Evolutionary conservation across 1,140 invertebrate species (phyloP), one percentile per base, ranked within the genome.

Genomic region (Maconellicoccus hirsutus): DNA sequence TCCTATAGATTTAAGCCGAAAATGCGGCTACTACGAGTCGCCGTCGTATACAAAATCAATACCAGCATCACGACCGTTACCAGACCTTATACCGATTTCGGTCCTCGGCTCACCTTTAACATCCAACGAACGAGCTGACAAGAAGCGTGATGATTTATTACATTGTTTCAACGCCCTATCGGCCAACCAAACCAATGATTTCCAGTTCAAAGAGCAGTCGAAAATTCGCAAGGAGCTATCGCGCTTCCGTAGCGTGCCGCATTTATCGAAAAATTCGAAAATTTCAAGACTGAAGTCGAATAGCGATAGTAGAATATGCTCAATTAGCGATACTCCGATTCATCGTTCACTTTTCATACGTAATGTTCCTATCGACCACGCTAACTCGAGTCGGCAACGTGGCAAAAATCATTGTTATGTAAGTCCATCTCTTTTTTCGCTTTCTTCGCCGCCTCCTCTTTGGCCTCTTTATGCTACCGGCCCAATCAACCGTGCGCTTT

Each of bases 1-100:
- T 66, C 61, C 61, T 23, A 66, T 66, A 66, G 61, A 66, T 26
- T 26, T 66, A 26, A 66, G 61, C 22, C 61, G 22, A 23, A 66
- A 66, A 26, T 66, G 61, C 25, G 22, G 19, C 22, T 66, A 23
- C 61, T 66, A 66, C 61, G 19, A 66, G 61, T 59, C 52, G 52
- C 21, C 7, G 16, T 26, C 61, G 61, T 66, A 26, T 26, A 66
- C 25, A 19, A 66, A 66, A 19, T 66, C 61, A 4, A 66, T 66
- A 23, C 25, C 61, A 26, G 21, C 61, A 26, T 66, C 61, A 14
- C 61, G 61, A 25, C 61, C 61, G 61, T 19, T 25, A 25, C 61
- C 61, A 25, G 19, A 22, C 19, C 61, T 66, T 23, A 66, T 66
- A 66, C 61, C 61, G 16, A 66, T 66, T 26, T 26, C 22, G 10